Base-by-base conservation (phyloP, 2,113 vertebrate genomes). In the Euleptes europaea region DNA sequence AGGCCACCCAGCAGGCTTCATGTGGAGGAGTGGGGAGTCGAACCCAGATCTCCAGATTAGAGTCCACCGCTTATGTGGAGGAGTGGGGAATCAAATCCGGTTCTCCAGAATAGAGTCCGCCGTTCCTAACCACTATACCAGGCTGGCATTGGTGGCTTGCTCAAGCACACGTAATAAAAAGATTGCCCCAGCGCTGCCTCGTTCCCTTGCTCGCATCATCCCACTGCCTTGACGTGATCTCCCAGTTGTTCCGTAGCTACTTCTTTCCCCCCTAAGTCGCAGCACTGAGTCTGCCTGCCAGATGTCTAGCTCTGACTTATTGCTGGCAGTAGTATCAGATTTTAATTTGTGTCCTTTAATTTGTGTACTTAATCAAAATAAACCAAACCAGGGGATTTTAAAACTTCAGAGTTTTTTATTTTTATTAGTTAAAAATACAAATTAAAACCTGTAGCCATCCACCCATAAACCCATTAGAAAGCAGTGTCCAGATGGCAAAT, bases 221-320 rank as follows among this genome's bases (percentile, higher is more conserved):
- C 71, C 47, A 40, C 51, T 38, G 66, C 35, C 40, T 78, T 78
- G 42, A 40, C 35, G 44, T 8, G 70, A 19, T 71, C 51, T 31
- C 51, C 65, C 7, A 76, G 26, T 4, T 63, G 8, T 71, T 78
- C 49, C 49, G 44, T 35, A 47, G 31, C 28, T 67, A 49, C 71
- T 86, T 6, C 66, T 65, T 8, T 76, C 40, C 57, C 67, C 21
- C 84, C 11, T 81, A 76, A 67, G n/a, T 66, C 26, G 35, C n/a
- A 92, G 71, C 72, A 35, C 71, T 91, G 49, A 88, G 1, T 82
- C 83, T 90, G 84, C 84, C 86, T 75, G n/a, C 83, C 90, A 88
- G 67, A 88, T 47, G 51, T 12, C 77, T 28, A 80, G 42, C 38
- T 89, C 78, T 83, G 84, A 31, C 80, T 71, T 65, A 71, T n/a